These are phyloP conservation scores for Pseudachorutes palmiensis DNA, from an alignment of 1,140 invertebrate genomes.

Conservation along the genomic window DNA sequence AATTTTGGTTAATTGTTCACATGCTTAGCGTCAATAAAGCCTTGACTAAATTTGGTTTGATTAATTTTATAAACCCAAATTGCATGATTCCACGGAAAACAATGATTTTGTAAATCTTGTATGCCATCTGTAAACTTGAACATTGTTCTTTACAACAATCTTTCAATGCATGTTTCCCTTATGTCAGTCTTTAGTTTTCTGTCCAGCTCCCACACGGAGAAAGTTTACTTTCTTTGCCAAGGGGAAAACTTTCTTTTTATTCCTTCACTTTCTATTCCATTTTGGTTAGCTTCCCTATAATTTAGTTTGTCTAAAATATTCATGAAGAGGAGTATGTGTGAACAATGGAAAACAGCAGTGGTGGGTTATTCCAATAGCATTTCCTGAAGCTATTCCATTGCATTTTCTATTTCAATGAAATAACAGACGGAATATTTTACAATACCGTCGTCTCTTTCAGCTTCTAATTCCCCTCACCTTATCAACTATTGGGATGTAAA, in stretches of 20 bases:
- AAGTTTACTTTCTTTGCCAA: conserved; percentile 1
- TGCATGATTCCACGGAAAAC: too few relatives aligned
- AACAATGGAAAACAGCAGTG: conserved; percentile 6
- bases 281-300: neutral
- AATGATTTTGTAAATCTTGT: too few relatives aligned
- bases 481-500: neutral
- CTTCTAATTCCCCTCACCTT: neutral
- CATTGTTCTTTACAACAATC: too few relatives aligned
- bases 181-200: neutral
- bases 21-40: too few relatives aligned
- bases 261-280: neutral
- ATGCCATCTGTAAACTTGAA: too few relatives aligned
- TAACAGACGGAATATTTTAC: neutral
- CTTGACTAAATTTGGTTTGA: too few relatives aligned
- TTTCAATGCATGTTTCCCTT: neutral
- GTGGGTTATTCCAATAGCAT: too few relatives aligned
- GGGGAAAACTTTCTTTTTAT: neutral
- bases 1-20: too few relatives aligned
- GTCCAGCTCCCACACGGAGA: neutral
- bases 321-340: neutral
- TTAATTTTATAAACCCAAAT: too few relatives aligned
- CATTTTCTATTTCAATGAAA: too few relatives aligned
- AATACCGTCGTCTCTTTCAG: neutral
- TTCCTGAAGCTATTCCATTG: too few relatives aligned
- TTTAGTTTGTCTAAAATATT: conserved; percentile 7